phyloP scores from a whole-genome alignment of 2,113 vertebrate genomes.

The Camarhynchus parvulus region DNA sequence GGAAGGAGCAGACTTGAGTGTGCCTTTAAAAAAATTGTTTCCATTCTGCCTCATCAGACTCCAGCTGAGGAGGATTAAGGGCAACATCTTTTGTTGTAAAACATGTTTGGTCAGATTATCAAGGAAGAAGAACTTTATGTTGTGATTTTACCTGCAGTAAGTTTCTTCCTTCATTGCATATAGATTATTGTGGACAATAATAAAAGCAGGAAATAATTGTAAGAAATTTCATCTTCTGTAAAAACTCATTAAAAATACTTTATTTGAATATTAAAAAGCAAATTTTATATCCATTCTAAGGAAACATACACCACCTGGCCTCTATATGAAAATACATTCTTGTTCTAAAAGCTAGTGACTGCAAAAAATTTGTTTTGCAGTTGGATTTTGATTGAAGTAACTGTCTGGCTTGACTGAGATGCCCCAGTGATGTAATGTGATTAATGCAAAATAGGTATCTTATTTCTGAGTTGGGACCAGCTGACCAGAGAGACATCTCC shows the following conservation, averaged over 20 bases:
- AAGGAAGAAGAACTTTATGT: neutral
- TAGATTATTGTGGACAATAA: neutral
- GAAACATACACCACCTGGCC: neutral
- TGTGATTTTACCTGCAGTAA: neutral
- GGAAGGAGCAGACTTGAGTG: neutral
- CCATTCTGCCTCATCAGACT: neutral
- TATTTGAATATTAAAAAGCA: neutral
- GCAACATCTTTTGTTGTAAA: neutral
- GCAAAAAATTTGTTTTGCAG: neutral
- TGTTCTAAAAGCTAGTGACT: neutral
- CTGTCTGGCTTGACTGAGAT: neutral
- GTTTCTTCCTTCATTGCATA: neutral
- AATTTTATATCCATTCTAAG: neutral
- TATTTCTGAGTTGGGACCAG: neutral
- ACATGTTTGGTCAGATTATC: neutral
- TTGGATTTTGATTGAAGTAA: neutral
- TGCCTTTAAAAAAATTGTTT: neutral
- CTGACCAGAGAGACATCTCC: neutral
- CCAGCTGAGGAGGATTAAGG: neutral
- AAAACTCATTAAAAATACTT: neutral
- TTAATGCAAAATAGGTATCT: neutral
- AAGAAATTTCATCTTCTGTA: neutral
- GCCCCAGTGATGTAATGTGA: neutral
- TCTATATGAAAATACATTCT: neutral
- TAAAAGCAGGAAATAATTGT: neutral